phyloP scores from a whole-genome alignment of 1,140 invertebrate genomes.

The Drosophila bipectinata region DNA sequence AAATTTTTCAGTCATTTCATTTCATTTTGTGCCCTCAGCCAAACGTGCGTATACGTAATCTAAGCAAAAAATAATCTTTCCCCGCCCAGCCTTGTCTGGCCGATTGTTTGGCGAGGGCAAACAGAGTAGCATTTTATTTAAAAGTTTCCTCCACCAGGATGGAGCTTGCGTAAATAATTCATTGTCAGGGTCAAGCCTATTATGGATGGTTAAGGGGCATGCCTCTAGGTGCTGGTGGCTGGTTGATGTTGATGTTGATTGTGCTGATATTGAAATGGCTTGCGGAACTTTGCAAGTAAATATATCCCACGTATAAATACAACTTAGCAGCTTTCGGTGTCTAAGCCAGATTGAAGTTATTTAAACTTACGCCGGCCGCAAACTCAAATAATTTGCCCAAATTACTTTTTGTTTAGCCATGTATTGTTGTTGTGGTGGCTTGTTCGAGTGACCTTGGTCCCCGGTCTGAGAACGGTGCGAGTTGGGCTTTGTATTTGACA shows the following conservation, averaged over 20 bases:
- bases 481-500: conserved; percentile 52
- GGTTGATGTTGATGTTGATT: conserved; percentile 34
- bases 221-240: neutral
- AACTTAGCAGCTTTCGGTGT: conserved; percentile 41
- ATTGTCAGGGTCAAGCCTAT: conserved; percentile 72
- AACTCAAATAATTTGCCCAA: conserved; percentile 79
- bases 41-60: conserved; percentile 71
- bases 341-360: conserved; percentile 74
- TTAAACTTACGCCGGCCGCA: conserved; percentile 75
- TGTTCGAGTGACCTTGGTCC: conserved; percentile 50
- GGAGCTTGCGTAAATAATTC: conserved; percentile 49
- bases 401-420: conserved; percentile 69
- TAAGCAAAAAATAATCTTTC: conserved; percentile 29
- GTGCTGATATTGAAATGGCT: conserved; percentile 69
- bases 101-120: conserved; percentile 52
- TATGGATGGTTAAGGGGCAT: conserved; percentile 29
- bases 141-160: conserved; percentile 36
- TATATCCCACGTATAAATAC: conserved; percentile 50
- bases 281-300: conserved; percentile 60
- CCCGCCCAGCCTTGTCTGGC: conserved; percentile 30
- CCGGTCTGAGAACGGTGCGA: conserved; percentile 4
- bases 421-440: conserved; percentile 1
- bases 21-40: conserved; percentile 31
- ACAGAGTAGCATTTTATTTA: conserved; percentile 50
- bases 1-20: conserved; percentile 50